Evolutionary conservation across 2,888 invertebrate species (phyloP).

Genomic region (Troides helena): DNA sequence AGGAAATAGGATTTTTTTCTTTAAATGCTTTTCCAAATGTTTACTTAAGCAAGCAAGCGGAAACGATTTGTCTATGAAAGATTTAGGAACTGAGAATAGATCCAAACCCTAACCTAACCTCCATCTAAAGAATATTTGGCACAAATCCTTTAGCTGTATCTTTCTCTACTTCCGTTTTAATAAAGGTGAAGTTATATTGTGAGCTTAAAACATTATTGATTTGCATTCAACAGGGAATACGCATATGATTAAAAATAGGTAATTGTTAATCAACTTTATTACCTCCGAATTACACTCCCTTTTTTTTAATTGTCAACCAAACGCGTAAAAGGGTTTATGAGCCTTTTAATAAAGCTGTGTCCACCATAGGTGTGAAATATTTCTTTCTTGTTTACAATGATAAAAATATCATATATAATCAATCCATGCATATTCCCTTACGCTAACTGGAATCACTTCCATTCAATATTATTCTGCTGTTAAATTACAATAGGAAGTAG

Average conservation of each 20-base stretch:
- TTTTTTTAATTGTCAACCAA: too few species aligned
- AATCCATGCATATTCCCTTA: too few species aligned
- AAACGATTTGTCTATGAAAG: constrained; percentile 9
- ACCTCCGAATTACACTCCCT: too few species aligned
- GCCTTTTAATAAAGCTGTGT: too few species aligned
- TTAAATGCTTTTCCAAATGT: constrained; percentile 15
- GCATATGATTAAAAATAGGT: too few species aligned
- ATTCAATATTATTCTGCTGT: neutral
- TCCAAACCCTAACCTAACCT: constrained; percentile 46
- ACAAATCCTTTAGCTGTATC: constrained; percentile 52
- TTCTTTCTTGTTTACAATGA: too few species aligned
- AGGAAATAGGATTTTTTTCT: neutral
- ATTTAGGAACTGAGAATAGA: constrained; percentile 31
- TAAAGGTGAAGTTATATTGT: neutral
- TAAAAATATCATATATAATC: too few species aligned
- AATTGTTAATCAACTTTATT: too few species aligned
- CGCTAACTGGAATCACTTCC: neutral
- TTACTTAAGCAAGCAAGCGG: constrained; percentile 4
- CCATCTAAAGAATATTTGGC: constrained; percentile 75
- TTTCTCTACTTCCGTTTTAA: constrained; percentile 37
- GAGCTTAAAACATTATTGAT: neutral
- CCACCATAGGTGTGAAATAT: too few species aligned
- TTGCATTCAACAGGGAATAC: too few species aligned
- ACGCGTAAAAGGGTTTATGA: too few species aligned
- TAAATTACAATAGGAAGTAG: constrained; percentile 22